These are phyloP conservation scores for Porphyrio hochstetteri DNA, from an alignment of 2,113 vertebrate species.

Conservation along the genomic window DNA sequence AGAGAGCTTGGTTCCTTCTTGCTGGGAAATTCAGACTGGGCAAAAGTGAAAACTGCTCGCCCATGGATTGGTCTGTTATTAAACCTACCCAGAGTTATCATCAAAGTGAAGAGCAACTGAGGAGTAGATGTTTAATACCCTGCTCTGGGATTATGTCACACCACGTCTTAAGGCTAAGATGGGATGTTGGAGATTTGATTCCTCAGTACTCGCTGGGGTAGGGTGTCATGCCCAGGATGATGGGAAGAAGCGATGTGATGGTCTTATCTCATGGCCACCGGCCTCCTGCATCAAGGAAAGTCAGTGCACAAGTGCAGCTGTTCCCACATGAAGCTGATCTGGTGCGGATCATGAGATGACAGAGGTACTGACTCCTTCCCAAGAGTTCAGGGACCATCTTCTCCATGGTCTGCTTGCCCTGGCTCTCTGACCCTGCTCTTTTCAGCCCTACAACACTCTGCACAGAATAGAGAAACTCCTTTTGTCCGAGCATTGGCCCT, in stretches of 20 bases:
- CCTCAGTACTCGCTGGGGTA: neutral
- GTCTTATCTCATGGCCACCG: neutral
- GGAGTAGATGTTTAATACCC: neutral
- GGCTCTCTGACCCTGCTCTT: neutral
- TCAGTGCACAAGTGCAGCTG: neutral
- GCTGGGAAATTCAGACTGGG: neutral
- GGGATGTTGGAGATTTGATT: neutral
- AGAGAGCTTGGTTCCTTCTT: neutral
- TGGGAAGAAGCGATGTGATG: neutral
- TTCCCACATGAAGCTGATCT: neutral
- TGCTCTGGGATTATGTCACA: neutral
- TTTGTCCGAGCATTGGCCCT: fast-evolving
- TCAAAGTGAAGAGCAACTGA: neutral
- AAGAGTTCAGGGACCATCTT: neutral
- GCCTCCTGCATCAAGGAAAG: neutral
- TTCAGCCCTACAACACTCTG: neutral
- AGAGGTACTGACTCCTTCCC: no score
- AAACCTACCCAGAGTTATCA: neutral
- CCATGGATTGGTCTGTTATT: neutral
- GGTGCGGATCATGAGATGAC: fast-evolving
- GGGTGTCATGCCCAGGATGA: fast-evolving
- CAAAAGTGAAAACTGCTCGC: neutral
- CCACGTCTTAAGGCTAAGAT: neutral
- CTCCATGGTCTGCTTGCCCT: neutral
- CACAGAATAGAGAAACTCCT: neutral